These are phyloP conservation scores for Melipona quadrifasciata DNA, from an alignment of 1,140 invertebrate genomes.

Conservation along the genomic window DNA sequence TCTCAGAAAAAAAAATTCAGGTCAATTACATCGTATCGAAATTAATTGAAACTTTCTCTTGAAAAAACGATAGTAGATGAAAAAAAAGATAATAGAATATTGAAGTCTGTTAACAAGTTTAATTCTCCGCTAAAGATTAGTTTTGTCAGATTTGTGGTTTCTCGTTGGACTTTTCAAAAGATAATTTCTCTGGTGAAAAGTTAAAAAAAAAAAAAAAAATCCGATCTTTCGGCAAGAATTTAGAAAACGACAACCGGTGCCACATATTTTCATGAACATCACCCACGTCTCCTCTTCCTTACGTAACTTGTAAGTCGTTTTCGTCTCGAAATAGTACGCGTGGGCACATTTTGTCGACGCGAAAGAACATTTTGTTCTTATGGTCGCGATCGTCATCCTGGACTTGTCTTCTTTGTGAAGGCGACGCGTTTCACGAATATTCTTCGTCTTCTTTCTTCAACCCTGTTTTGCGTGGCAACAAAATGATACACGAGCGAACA, in stretches of 20 bases:
- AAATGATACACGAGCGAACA: neutral
- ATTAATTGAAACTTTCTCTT: neutral
- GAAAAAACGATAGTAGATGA: neutral
- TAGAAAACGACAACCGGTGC: constrained; percentile 1
- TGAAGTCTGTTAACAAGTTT: neutral
- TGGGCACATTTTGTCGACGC: constrained; percentile 63
- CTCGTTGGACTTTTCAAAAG: neutral
- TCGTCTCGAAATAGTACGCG: constrained; percentile 72
- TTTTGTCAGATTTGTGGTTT: neutral
- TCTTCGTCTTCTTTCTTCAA: neutral
- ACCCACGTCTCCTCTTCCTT: constrained; percentile 45
- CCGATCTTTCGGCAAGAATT: constrained; percentile 1
- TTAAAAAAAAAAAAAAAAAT: neutral
- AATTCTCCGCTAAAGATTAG: neutral
- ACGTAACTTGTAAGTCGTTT: constrained; percentile 54
- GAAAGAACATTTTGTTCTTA: neutral
- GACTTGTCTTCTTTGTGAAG: neutral
- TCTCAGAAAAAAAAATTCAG: neutral
- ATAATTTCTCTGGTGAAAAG: neutral
- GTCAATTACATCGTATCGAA: neutral
- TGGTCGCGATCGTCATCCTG: neutral
- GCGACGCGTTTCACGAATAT: neutral
- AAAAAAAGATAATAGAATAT: neutral
- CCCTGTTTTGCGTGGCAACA: neutral
- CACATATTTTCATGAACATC: constrained; percentile 32